Evolutionary conservation across 2,113 vertebrate genomes (phyloP).

Genomic region (Sinocyclocheilus rhinocerous): DNA sequence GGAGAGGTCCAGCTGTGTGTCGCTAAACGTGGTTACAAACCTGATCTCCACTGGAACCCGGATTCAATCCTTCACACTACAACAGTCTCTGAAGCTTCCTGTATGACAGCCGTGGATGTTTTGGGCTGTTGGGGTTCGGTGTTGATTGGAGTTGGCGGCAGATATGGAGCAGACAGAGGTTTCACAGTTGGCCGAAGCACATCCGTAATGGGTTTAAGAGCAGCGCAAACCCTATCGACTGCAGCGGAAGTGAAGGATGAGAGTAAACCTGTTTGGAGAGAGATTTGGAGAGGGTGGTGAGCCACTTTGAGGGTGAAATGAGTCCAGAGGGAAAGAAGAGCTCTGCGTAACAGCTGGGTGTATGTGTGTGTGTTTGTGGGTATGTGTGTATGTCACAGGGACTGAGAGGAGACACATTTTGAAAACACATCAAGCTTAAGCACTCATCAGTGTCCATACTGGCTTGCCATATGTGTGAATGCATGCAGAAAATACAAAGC

Average conservation of each 20-base stretch:
- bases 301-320: conserved; percentile 68
- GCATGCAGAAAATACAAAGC: conserved; percentile 14
- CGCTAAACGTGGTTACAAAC: background rate
- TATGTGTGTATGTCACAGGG: conserved; percentile 39
- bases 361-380: background rate
- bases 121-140: conserved; percentile 38
- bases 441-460: conserved; percentile 18
- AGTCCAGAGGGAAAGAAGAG: conserved; percentile 66
- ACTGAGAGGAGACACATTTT: conserved; percentile 28
- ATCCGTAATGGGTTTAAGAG: conserved; percentile 77
- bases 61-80: background rate
- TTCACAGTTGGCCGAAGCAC: conserved; percentile 81
- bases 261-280: conserved; percentile 53
- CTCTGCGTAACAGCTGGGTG: conserved; percentile 70
- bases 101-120: conserved; percentile 50
- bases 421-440: conserved; percentile 49
- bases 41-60: background rate
- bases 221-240: conserved; percentile 67
- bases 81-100: conserved; percentile 27
- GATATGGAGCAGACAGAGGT: conserved; percentile 76
- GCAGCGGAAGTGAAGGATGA: conserved; percentile 55
- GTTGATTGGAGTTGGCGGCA: conserved; percentile 63
- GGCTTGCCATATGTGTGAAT: background rate
- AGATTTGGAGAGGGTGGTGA: conserved; percentile 63
- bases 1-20: background rate